A percentile compares a stretch with the other conserved stretches of the same genome.
Evolutionary conservation across 2,113 vertebrate genomes (phyloP).

Genomic region (Xiphophorus couchianus): DNA sequence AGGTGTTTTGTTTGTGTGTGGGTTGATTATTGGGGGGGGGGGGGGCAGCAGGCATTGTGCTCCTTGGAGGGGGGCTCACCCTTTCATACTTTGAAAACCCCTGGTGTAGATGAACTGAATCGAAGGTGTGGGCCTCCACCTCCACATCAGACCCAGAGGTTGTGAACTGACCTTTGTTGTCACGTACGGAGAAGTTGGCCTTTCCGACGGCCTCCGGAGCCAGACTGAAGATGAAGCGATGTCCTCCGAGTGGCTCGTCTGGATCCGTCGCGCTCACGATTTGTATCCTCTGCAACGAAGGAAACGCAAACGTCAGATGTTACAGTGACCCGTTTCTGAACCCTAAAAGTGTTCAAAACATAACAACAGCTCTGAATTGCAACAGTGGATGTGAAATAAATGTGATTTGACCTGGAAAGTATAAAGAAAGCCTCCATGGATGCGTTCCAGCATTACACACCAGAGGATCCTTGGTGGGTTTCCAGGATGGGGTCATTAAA

Average conservation of each 20-base stretch:
- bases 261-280: constrained; percentile 92
- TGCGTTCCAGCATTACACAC: neutral
- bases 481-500: neutral
- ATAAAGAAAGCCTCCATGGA: neutral
- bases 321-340: neutral
- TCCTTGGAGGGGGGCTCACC: no score
- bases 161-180: constrained; percentile 88
- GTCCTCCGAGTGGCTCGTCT: constrained; percentile 88
- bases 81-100: no score
- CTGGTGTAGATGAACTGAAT: no score
- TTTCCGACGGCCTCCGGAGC: constrained; percentile 85
- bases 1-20: no score
- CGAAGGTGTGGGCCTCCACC: neutral
- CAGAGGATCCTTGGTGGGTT: neutral
- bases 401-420: no score
- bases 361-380: no score
- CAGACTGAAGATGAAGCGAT: constrained; percentile 90
- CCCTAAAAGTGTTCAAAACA: no score
- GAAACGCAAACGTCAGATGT: neutral
- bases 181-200: constrained; percentile 93
- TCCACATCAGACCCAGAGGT: neutral
- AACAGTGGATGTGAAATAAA: no score
- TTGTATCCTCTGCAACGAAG: constrained; percentile 87
- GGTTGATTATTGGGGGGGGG: no score
- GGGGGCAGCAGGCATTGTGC: no score